Percentiles rank a stretch among this genome's conserved stretches.
phyloP scores from a whole-genome alignment of 2,113 vertebrate species.

The Ancistrus triradiatus region DNA sequence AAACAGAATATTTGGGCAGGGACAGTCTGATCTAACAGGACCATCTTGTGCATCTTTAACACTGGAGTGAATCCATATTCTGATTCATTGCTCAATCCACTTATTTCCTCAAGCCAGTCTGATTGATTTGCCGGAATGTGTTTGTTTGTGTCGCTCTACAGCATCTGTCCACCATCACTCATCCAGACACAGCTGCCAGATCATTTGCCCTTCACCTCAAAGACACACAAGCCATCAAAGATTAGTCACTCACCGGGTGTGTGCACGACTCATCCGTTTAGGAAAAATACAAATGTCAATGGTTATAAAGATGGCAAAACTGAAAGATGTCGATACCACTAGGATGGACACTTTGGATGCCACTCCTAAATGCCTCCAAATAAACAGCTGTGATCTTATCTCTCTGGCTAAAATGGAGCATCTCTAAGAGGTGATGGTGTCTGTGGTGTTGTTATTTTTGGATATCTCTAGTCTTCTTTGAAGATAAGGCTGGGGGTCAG shows the following conservation, averaged over 20 bases:
- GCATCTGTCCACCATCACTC: constrained; percentile 6
- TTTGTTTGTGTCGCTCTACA: constrained; percentile 19
- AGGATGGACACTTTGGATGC: background rate
- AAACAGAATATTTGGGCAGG: too few relatives aligned
- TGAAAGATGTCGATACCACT: background rate
- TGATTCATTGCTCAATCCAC: constrained; percentile 44
- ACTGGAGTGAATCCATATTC: constrained; percentile 28
- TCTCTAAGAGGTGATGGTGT: constrained; percentile 8
- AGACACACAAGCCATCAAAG: constrained; percentile 44
- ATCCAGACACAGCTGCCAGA: constrained; percentile 47
- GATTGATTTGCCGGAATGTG: constrained; percentile 47
- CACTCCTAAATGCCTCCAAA: constrained; percentile 1
- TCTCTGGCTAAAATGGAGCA: background rate
- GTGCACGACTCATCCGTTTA: too few relatives aligned
- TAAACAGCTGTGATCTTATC: constrained; percentile 3
- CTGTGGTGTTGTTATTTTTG: constrained; percentile 15
- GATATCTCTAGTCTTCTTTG: constrained; percentile 27
- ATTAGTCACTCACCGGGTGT: constrained; percentile 1
- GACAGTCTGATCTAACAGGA: background rate
- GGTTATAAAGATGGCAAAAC: background rate
- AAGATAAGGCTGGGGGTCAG: too few relatives aligned
- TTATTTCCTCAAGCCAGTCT: constrained; percentile 28
- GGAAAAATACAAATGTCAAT: too few relatives aligned
- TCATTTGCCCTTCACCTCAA: constrained; percentile 57
- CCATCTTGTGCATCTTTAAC: constrained; percentile 6